Base-by-base conservation (phyloP, 1,140 invertebrate species). In the Drosophila pandora region DNA sequence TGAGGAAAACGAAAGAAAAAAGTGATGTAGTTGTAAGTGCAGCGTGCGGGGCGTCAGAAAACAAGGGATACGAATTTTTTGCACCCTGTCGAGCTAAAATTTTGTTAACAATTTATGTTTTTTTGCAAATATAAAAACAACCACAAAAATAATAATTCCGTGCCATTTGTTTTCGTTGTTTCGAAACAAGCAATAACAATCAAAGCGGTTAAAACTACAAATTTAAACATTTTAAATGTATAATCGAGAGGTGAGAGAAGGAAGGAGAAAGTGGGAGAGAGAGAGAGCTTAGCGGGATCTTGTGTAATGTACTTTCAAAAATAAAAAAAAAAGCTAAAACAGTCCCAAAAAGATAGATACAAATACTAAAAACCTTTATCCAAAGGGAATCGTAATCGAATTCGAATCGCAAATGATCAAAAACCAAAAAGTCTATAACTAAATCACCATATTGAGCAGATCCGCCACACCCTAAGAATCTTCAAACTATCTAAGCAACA, bases 11-110 rank as follows among this genome's bases (percentile, higher is more conserved):
- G 79, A 83, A 77, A 79, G 79, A 90, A 88, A 37, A 90, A 89
- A 90, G 90, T 90, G 89, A 90, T 90, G 84, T 90, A 90, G 90
- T 90, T 83, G 81, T 90, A 90, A 90, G 90, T 61, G 78, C 75
- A 87, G 64, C 60, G 62, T 54, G 62, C 70, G 75, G 65, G 28
- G 49, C 34, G 49, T 60, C 52, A 61, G 17, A 43, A 58, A 37
- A 4, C 41, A 21, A 21, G 13, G 41, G 41, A 43, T 21, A 34
- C 34, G 34, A 50, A 56, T 47, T 47, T 49, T 12, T 39, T 67
- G 55, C 49, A 56, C 68, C 68, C 56, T 58, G 60, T n/a, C 41
- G 34, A 62, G 62, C 58, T 57, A 58, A 58, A 69, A 53, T 60
- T 87, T 78, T 87, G 81, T 85, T 85, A 78, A 81, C 60, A 74